Evolutionary conservation across 2,888 invertebrate genomes (phyloP).

Genomic region (Parnassius glacialis): DNA sequence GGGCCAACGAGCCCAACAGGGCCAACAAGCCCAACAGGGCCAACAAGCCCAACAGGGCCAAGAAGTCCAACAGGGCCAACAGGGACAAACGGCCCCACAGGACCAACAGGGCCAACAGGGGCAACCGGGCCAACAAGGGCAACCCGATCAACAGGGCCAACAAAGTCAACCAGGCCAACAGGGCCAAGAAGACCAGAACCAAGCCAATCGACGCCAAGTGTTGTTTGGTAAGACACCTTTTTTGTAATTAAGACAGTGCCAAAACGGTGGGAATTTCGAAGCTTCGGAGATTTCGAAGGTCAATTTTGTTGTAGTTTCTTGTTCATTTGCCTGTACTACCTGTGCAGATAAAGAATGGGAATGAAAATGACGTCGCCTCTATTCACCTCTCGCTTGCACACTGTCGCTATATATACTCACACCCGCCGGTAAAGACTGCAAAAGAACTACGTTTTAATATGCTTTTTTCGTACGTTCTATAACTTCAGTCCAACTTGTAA

Average conservation of each 20-base stretch:
- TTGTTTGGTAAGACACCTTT: background rate
- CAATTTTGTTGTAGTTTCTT: background rate
- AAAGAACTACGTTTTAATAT: too few species aligned
- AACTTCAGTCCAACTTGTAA: too few species aligned
- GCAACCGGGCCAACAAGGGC: background rate
- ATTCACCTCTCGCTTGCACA: too few species aligned
- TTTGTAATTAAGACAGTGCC: background rate
- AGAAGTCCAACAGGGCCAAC: background rate
- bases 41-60: background rate
- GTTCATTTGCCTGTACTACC: too few species aligned
- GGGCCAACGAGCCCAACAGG: background rate
- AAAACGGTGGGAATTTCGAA: background rate
- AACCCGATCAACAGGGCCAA: background rate
- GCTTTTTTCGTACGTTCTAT: too few species aligned
- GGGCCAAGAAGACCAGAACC: conserved; percentile 22
- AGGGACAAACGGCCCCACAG: background rate
- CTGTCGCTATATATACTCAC: too few species aligned
- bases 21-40: background rate
- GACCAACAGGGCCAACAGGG: too few species aligned
- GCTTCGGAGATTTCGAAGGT: background rate
- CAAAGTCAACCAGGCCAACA: background rate
- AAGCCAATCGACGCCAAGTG: conserved; percentile 34
- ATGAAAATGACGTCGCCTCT: too few species aligned
- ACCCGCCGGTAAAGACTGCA: too few species aligned
- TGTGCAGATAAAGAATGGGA: too few species aligned